A percentile compares a stretch with the other conserved stretches of the same genome.
Conservation (phyloP, 2,888 invertebrate genomes). For the Argynnis bischoffii region DNA sequence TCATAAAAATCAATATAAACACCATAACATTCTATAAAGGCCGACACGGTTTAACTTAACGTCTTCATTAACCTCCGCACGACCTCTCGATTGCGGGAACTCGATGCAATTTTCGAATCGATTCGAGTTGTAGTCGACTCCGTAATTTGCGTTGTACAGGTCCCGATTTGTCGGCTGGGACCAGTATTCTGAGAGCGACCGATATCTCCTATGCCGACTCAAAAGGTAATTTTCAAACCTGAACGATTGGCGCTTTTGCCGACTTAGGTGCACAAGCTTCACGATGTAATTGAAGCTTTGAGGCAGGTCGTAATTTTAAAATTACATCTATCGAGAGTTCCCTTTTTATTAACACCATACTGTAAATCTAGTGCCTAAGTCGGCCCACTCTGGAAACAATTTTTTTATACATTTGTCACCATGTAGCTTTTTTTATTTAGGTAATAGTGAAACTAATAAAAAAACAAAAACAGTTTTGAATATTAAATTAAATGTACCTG, state of each 20-base stretch:
- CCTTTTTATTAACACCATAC: slow-evolving; percentile 41
- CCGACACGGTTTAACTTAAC: slow-evolving; percentile 71
- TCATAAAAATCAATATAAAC: slow-evolving; percentile 77
- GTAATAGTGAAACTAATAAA: too few species aligned
- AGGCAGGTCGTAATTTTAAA: slow-evolving; percentile 76
- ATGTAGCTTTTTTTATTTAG: too few species aligned
- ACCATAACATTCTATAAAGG: slow-evolving; percentile 66
- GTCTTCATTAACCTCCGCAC: slow-evolving; percentile 76
- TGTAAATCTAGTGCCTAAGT: slow-evolving; percentile 9
- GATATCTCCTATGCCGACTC: slow-evolving; percentile 70
- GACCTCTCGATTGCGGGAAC: slow-evolving; percentile 67
- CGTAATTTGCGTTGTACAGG: slow-evolving; percentile 72
- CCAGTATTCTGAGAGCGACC: slow-evolving; percentile 66
- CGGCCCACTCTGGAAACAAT: neutral
- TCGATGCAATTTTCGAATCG: slow-evolving; percentile 70
- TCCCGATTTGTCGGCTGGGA: slow-evolving; percentile 68
- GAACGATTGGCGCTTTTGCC: slow-evolving; percentile 63
- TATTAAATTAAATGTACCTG: too few species aligned
- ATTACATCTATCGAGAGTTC: slow-evolving; percentile 74
- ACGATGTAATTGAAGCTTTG: slow-evolving; percentile 69
- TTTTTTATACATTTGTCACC: too few species aligned
- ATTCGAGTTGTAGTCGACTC: slow-evolving; percentile 56
- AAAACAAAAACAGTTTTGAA: too few species aligned
- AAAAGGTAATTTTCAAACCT: slow-evolving; percentile 68
- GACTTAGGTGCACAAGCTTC: slow-evolving; percentile 56